Evolutionary conservation across 2,797 vertebrate genomes (phyloP), one percentile per base, ranked within the genome.

Genomic region (Acanthornis magna): DNA sequence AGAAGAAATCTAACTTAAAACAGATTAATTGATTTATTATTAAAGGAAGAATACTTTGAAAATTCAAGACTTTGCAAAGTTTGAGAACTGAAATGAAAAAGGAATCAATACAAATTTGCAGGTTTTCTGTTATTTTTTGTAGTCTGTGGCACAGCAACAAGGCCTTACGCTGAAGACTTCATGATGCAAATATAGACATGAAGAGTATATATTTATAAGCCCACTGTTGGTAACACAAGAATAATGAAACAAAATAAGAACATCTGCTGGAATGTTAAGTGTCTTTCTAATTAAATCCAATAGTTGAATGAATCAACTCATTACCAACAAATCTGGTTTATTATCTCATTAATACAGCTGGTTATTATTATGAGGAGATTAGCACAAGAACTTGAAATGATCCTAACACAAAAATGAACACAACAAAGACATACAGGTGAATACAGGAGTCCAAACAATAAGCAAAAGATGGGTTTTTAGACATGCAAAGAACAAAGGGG

Each of bases 211-310:
- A 91, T 89, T 94, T 74, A 77, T 91, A 96, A 97, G 92, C n/a
- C 53, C 16, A 88, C 57, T 95, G 75, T 81, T 95, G 83, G 91
- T 91, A 95, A 95, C 84, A 90, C 82, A 96, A 93, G 80, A 76
- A 96, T 88, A 97, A 96, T 55, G 63, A 97, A 97, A 96, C 77
- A 96, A 97, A 97, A 91, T 79, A 94, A 96, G 95, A 97, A 97
- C 95, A 97, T 96, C 95, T 97, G 94, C 88, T 96, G 93, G 88
- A 93, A 97, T 94, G 91, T 93, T 96, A 97, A 97, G 86, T 93
- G 81, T 96, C 91, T 96, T 96, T 96, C 97, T 97, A 97, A 97
- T 97, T 96, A 97, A 98, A 97, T 93, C 67, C 70, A 96, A 96
- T 93, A 96, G 96, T 71, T 97, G 93, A 97, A 96, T 97, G 88